Evolutionary conservation across 1,140 invertebrate species (phyloP).

Genomic region (Diorhabda elongata): DNA sequence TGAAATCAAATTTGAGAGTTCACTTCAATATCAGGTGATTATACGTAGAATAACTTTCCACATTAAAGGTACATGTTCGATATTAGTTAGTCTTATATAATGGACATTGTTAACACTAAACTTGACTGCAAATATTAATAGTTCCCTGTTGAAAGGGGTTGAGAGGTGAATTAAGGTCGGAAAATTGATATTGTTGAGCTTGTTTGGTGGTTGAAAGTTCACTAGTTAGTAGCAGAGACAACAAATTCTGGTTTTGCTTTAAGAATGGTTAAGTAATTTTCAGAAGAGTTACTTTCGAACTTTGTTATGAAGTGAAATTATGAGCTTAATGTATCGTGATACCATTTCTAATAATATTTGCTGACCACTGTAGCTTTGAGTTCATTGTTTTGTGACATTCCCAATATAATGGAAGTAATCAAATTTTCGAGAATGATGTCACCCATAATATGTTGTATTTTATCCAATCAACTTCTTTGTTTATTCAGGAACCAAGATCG

Average conservation of each 20-base stretch:
- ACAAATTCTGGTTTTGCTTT: neutral
- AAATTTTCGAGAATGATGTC: no score
- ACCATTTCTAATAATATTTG: no score
- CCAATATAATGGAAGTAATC: no score
- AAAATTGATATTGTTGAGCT: slow-evolving; percentile 1
- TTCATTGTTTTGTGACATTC: no score
- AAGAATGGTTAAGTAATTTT: neutral
- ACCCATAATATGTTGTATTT: no score
- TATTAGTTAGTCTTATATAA: neutral
- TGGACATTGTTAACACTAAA: neutral
- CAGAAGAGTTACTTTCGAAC: neutral
- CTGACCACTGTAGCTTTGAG: no score
- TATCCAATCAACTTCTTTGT: no score
- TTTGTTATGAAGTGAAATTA: neutral
- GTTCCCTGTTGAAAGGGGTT: neutral
- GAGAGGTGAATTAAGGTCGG: neutral
- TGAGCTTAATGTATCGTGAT: no score
- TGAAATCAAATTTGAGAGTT: no score
- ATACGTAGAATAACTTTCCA: neutral
- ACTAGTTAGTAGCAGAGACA: neutral
- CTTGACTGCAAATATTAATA: slow-evolving; percentile 2
- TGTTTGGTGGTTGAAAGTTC: neutral
- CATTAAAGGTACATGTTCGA: neutral
- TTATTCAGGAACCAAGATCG: no score
- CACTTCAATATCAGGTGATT: no score